phyloP scores from a whole-genome alignment of 2,888 invertebrate species.

The Polietes domitor region DNA sequence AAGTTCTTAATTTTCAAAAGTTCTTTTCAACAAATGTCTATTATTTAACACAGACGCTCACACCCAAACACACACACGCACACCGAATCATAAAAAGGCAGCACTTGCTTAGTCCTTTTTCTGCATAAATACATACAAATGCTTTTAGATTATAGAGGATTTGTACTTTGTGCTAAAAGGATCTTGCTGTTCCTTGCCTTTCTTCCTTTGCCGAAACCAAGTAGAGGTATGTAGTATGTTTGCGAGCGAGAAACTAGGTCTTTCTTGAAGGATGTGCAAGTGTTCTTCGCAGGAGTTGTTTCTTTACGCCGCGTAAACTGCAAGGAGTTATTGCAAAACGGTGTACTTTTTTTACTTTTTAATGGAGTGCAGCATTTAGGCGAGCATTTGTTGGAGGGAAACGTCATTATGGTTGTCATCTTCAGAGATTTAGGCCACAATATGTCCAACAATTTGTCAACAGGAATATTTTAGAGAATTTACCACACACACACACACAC shows the following conservation, averaged over 20 bases:
- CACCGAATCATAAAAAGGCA: not conserved
- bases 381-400: not conserved
- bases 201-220: not conserved
- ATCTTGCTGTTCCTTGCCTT: not conserved
- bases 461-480: too few relatives aligned
- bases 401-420: not conserved
- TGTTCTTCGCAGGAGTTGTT: not conserved
- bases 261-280: not conserved
- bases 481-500: too few relatives aligned
- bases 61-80: not conserved
- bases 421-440: not conserved
- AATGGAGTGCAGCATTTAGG: not conserved
- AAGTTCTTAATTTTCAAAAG: conserved; percentile 30
- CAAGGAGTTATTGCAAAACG: not conserved
- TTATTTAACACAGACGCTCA: not conserved
- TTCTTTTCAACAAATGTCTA: conserved; percentile 3
- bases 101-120: not conserved
- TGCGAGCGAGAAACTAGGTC: conserved; percentile 3
- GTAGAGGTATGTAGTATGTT: not conserved
- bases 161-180: conserved; percentile 4
- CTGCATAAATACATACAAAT: conserved; percentile 15
- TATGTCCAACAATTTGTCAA: too few relatives aligned
- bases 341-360: not conserved
- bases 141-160: conserved; percentile 19
- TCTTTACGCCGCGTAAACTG: not conserved